These are phyloP conservation scores for Oryzias dopingdopingensis DNA, from an alignment of 2,797 vertebrate genomes.

Conservation along the genomic window DNA sequence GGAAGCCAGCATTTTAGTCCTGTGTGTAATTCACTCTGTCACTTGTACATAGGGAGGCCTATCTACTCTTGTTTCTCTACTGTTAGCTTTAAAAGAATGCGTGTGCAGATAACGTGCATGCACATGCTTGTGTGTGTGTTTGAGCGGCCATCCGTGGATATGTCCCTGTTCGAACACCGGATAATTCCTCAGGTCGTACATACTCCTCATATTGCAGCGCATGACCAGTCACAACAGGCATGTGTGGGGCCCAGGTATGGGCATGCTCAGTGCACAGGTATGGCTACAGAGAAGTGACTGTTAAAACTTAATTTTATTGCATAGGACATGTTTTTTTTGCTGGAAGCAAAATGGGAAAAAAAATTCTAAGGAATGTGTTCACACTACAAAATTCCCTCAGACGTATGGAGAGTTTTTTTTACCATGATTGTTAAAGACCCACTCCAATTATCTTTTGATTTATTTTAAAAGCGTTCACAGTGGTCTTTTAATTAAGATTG, in stretches of 20 bases:
- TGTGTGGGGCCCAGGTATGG: conserved; percentile 58
- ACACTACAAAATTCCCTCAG: conserved; percentile 33
- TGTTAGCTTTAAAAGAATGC: conserved; percentile 65
- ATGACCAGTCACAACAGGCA: conserved; percentile 70
- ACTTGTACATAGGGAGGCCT: conserved; percentile 59
- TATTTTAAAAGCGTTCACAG: no score
- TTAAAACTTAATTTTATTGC: conserved; percentile 56
- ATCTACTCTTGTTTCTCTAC: conserved; percentile 68
- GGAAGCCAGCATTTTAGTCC: conserved; percentile 66
- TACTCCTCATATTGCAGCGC: conserved; percentile 50
- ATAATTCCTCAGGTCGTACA: conserved; percentile 63
- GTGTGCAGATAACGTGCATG: conserved; percentile 13
- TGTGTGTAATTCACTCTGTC: conserved; percentile 72
- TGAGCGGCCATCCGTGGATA: conserved; percentile 26
- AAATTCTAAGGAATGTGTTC: conserved; percentile 50
- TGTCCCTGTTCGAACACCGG: conserved; percentile 39
- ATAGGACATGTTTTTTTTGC: conserved; percentile 45
- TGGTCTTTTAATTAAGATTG: no score
- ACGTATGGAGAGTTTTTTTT: conserved; percentile 27
- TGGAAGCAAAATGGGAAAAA: conserved; percentile 50
- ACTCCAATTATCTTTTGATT: no score
- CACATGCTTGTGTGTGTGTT: conserved; percentile 26
- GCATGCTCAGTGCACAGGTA: conserved; percentile 56
- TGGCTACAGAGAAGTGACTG: conserved; percentile 46
- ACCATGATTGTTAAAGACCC: no score